Evolutionary conservation across 2,888 invertebrate genomes (phyloP).

Genomic region (Gisinianus flammeolus): DNA sequence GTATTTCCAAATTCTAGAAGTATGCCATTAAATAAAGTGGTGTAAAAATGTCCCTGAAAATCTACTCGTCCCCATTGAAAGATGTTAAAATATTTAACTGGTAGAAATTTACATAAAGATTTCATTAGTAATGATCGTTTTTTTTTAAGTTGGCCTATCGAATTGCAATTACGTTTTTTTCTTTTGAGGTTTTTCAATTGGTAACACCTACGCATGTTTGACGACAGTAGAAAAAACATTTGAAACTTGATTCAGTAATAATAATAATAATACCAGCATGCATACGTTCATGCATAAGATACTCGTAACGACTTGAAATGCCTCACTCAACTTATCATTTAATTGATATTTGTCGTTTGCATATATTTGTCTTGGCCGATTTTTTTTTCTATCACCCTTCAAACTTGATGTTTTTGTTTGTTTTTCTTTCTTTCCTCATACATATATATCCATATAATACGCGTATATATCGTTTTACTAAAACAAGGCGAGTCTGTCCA

Average conservation of each 20-base stretch:
- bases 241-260: background rate
- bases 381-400: background rate
- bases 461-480: background rate
- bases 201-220: conserved; percentile 4
- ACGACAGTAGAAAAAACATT: background rate
- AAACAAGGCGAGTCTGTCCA: conserved; percentile 5
- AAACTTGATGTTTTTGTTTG: background rate
- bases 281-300: background rate
- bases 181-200: background rate
- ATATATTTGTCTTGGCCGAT: background rate
- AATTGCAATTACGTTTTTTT: background rate
- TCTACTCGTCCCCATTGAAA: background rate
- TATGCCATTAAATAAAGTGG: too few species aligned
- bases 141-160: background rate
- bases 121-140: background rate
- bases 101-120: background rate
- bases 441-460: background rate
- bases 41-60: background rate
- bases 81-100: background rate
- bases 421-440: background rate
- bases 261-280: background rate
- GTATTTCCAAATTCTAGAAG: too few species aligned
- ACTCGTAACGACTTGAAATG: background rate
- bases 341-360: conserved; percentile 8
- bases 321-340: background rate